These are phyloP conservation scores for Gopherus flavomarginatus DNA, from an alignment of 2,113 vertebrate genomes.

Conservation along the genomic window DNA sequence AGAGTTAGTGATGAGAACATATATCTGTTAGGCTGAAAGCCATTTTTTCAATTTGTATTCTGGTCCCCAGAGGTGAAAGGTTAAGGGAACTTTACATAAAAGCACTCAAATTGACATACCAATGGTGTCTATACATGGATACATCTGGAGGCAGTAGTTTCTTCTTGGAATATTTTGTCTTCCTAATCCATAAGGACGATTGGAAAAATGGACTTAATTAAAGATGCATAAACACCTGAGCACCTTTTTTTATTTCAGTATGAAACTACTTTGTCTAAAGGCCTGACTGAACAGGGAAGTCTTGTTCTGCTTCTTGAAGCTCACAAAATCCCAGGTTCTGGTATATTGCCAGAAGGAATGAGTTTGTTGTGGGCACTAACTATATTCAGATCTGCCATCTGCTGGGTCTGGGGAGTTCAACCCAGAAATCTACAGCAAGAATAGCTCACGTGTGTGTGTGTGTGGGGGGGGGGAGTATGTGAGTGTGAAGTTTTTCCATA, in stretches of 20 bases:
- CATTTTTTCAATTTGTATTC: constrained; percentile 62
- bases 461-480: not conserved
- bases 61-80: constrained; percentile 62
- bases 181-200: not conserved
- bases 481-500: not conserved
- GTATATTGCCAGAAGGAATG: not conserved
- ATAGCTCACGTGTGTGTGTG: too few species aligned
- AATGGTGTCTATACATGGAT: constrained; percentile 52
- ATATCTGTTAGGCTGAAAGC: constrained; percentile 65
- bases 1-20: constrained; percentile 71
- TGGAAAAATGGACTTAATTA: constrained; percentile 27
- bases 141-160: constrained; percentile 28
- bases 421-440: not conserved
- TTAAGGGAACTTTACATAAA: constrained; percentile 53
- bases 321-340: not conserved
- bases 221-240: not conserved
- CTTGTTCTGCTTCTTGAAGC: not conserved
- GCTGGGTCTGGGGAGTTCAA: not conserved
- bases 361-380: not conserved
- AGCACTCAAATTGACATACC: constrained; percentile 39
- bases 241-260: too few species aligned
- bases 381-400: not conserved
- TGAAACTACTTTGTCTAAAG: not conserved
- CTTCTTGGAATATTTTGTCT: constrained; percentile 4
- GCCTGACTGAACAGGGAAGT: not conserved